These are phyloP conservation scores for Morone saxatilis DNA, from an alignment of 2,113 vertebrate species.

Conservation along the genomic window DNA sequence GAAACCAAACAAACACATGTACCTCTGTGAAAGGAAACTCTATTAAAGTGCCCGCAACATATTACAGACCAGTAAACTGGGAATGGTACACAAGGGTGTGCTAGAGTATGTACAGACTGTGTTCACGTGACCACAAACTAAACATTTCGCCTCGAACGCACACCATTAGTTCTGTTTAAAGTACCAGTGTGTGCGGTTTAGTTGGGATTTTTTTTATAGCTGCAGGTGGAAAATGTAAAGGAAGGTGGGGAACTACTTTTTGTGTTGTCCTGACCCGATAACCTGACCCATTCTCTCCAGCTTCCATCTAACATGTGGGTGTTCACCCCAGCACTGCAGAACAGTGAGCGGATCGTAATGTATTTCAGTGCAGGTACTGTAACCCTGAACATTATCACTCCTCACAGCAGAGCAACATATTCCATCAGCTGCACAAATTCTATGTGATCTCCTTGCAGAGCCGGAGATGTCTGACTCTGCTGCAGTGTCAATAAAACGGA, in stretches of 20 bases:
- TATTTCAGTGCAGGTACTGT: constrained; percentile 26
- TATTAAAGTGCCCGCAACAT: not conserved
- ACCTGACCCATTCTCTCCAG: constrained; percentile 12
- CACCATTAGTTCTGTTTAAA: not conserved
- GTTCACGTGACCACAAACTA: not conserved
- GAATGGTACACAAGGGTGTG: not conserved
- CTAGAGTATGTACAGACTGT: not conserved
- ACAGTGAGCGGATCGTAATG: constrained; percentile 7
- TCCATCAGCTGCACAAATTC: constrained; percentile 40
- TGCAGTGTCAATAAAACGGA: constrained; percentile 51
- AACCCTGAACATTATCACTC: constrained; percentile 32
- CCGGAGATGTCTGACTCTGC: constrained; percentile 20
- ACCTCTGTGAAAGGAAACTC: not conserved
- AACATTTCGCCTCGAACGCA: not conserved
- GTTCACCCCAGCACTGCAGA: not conserved
- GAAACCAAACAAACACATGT: not conserved
- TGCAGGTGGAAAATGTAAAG: not conserved
- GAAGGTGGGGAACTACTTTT: not conserved
- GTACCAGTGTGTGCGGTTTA: not conserved
- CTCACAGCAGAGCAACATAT: constrained; percentile 24
- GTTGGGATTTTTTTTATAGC: no score
- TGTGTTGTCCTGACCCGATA: constrained; percentile 18
- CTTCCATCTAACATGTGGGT: constrained; percentile 5
- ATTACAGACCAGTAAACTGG: not conserved
- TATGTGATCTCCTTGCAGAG: constrained; percentile 28